Conservation (phyloP, 2,888 invertebrate species). For the Drosophila rellima region DNA sequence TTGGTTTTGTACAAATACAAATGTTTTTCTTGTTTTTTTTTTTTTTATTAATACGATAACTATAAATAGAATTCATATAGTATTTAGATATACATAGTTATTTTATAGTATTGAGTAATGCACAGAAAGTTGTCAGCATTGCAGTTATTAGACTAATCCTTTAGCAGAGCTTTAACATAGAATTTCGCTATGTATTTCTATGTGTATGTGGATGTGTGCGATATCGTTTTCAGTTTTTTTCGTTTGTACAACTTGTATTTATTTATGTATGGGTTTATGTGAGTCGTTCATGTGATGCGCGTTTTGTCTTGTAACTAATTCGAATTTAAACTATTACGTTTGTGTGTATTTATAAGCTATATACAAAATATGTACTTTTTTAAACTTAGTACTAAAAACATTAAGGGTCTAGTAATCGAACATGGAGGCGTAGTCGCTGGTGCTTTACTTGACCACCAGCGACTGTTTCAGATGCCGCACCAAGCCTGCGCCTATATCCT, state of each 20-base stretch:
- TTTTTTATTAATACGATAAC: slow-evolving; percentile 58
- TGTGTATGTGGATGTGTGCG: slow-evolving; percentile 43
- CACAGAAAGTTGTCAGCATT: slow-evolving; percentile 75
- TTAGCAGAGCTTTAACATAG: slow-evolving; percentile 59
- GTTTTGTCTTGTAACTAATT: slow-evolving; percentile 44
- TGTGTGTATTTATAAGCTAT: slow-evolving; percentile 65
- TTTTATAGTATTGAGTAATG: slow-evolving; percentile 76
- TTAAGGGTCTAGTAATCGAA: slow-evolving; percentile 47
- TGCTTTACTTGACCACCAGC: slow-evolving; percentile 89
- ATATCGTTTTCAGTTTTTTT: slow-evolving; percentile 38
- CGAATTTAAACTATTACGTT: slow-evolving; percentile 44
- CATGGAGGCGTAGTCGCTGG: background rate
- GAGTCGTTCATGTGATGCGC: slow-evolving; percentile 60
- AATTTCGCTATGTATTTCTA: slow-evolving; percentile 64
- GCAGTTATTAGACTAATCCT: slow-evolving; percentile 57
- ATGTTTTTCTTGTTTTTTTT: slow-evolving; percentile 25
- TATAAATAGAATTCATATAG: slow-evolving; percentile 57
- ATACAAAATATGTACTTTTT: slow-evolving; percentile 67
- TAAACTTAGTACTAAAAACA: slow-evolving; percentile 54
- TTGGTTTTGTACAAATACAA: slow-evolving; percentile 64
- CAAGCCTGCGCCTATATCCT: slow-evolving; percentile 92
- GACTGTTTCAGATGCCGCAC: slow-evolving; percentile 92
- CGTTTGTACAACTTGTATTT: slow-evolving; percentile 65
- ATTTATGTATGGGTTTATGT: slow-evolving; percentile 38
- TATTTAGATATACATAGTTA: slow-evolving; percentile 52